Percentiles rank a stretch among this genome's conserved stretches.
Evolutionary conservation across 2,797 vertebrate genomes (phyloP).

Genomic region (Epinephelus malabaricus): DNA sequence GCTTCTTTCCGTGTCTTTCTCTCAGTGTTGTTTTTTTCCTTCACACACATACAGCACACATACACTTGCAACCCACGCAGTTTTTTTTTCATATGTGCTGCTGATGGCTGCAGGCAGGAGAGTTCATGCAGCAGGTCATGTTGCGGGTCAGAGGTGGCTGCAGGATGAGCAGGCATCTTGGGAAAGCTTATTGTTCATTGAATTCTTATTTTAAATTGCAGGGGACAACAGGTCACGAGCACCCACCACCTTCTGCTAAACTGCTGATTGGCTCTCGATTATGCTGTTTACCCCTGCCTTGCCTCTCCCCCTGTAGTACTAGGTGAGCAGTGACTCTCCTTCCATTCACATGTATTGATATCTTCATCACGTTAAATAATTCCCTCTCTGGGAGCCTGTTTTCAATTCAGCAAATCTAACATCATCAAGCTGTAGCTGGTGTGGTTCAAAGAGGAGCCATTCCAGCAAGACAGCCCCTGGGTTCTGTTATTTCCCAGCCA

Average conservation of each 20-base stretch:
- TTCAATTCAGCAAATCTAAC: slow-evolving; percentile 42
- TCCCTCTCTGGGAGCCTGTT: slow-evolving; percentile 36
- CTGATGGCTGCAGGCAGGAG: slow-evolving; percentile 50
- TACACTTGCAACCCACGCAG: slow-evolving; percentile 50
- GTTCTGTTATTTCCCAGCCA: slow-evolving; percentile 51
- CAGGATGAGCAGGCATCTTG: slow-evolving; percentile 50
- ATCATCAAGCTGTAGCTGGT: slow-evolving; percentile 41
- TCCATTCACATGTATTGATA: slow-evolving; percentile 28
- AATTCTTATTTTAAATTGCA: slow-evolving; percentile 54
- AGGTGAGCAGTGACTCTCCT: slow-evolving; percentile 24
- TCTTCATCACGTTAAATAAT: slow-evolving; percentile 45
- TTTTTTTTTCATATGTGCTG: slow-evolving; percentile 57
- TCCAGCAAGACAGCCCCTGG: slow-evolving; percentile 23
- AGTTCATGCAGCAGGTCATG: slow-evolving; percentile 51
- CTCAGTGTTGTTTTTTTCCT: slow-evolving; percentile 20
- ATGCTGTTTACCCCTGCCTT: slow-evolving; percentile 21
- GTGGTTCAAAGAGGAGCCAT: slow-evolving; percentile 36
- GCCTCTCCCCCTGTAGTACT: neutral
- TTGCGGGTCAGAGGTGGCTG: slow-evolving; percentile 61
- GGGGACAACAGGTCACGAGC: slow-evolving; percentile 23
- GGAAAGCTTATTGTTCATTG: slow-evolving; percentile 51
- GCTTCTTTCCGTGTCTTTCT: slow-evolving; percentile 44
- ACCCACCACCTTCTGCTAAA: neutral
- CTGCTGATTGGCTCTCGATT: slow-evolving; percentile 17
- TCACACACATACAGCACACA: slow-evolving; percentile 26